Evolutionary conservation across 1,140 invertebrate species (phyloP).

Genomic region (Papilio dardanus): DNA sequence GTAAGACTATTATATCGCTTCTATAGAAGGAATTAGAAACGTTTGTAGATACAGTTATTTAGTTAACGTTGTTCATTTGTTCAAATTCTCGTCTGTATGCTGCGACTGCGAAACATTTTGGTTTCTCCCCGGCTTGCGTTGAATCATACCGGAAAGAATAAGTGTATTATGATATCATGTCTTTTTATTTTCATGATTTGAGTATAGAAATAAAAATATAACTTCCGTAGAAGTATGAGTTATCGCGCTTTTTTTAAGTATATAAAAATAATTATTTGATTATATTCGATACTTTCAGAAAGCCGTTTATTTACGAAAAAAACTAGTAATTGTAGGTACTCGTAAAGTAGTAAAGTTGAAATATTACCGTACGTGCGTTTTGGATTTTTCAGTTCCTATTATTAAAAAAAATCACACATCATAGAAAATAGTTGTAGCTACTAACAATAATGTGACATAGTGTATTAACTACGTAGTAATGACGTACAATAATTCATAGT

Average conservation of each 20-base stretch:
- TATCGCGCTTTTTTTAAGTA: no score
- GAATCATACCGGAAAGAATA: slow-evolving; percentile 17
- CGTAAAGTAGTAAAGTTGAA: neutral
- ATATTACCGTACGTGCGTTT: neutral
- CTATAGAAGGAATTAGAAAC: neutral
- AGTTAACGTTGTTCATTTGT: neutral
- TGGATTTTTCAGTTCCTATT: neutral
- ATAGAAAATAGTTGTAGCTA: neutral
- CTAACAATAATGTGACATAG: no score
- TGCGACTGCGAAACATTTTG: neutral
- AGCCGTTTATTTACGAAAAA: no score
- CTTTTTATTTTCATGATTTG: neutral
- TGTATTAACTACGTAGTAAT: neutral
- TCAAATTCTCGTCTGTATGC: neutral
- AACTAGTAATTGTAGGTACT: no score
- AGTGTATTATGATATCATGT: neutral
- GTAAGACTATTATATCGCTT: neutral
- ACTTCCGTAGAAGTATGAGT: no score
- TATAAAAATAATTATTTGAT: no score
- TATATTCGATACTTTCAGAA: no score
- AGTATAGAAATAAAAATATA: no score
- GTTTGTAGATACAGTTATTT: neutral
- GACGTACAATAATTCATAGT: neutral
- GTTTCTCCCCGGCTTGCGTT: neutral
- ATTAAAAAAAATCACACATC: neutral